These are phyloP conservation scores for Entelurus aequoreus DNA, from an alignment of 2,113 vertebrate species.

Conservation along the genomic window DNA sequence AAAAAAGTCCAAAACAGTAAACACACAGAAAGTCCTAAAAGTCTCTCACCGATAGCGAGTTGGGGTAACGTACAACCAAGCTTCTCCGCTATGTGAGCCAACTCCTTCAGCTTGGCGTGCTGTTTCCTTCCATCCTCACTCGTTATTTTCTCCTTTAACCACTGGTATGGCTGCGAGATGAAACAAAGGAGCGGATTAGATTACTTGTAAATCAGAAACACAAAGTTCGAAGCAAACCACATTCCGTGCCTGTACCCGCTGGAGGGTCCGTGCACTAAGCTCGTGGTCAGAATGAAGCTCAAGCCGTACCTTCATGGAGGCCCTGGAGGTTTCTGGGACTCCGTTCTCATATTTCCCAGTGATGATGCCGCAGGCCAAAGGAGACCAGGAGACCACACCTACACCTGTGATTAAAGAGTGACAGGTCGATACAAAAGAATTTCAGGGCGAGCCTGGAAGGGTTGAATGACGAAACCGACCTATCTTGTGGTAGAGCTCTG, in stretches of 20 bases:
- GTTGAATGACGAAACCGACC: constrained; percentile 63
- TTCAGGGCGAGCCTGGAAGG: not conserved
- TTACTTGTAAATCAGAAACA: not conserved
- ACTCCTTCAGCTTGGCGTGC: constrained; percentile 89
- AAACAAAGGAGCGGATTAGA: constrained; percentile 4
- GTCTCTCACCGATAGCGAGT: constrained; percentile 84
- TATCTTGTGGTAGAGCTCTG: constrained; percentile 95
- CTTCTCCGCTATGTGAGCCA: constrained; percentile 85
- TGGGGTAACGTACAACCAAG: constrained; percentile 92
- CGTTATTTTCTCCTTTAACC: constrained; percentile 90
- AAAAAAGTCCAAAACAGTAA: too few species aligned
- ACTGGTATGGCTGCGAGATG: constrained; percentile 85
- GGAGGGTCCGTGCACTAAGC: not conserved
- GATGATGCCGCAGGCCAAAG: constrained; percentile 94
- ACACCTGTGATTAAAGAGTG: constrained; percentile 75
- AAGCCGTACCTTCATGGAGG: constrained; percentile 85
- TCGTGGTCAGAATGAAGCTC: not conserved
- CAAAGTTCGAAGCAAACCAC: not conserved
- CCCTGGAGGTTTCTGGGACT: constrained; percentile 89
- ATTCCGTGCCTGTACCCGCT: not conserved
- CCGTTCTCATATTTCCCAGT: constrained; percentile 95
- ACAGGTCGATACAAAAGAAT: not conserved
- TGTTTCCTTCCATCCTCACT: constrained; percentile 93
- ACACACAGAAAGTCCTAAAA: not conserved
- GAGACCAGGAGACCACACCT: constrained; percentile 96